Percentiles rank a stretch among this genome's conserved stretches.
Conservation (phyloP, 2,888 invertebrate genomes). For the Heliconius aoede region DNA sequence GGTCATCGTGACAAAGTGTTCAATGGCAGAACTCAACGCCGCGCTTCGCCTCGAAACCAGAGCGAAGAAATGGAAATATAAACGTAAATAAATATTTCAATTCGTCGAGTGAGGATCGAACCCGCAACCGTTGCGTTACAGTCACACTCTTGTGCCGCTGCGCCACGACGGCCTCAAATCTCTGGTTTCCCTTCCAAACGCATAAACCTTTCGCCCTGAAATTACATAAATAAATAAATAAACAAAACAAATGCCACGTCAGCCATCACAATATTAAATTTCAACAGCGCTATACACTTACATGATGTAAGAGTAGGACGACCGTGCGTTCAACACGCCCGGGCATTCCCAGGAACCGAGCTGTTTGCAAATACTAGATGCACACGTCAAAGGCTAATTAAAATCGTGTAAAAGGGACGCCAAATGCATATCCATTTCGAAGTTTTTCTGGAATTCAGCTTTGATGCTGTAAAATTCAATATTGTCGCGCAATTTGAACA, state of each 20-base stretch:
- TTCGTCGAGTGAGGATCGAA: too few species aligned
- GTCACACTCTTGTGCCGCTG: too few species aligned
- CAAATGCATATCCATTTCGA: conserved; percentile 27
- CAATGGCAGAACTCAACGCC: too few species aligned
- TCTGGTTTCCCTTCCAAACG: too few species aligned
- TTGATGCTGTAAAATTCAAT: conserved; percentile 38
- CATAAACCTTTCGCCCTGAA: too few species aligned
- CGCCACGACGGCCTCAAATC: too few species aligned
- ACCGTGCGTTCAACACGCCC: neutral
- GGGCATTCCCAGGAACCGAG: conserved; percentile 28
- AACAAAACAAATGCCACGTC: neutral
- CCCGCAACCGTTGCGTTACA: too few species aligned
- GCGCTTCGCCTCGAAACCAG: too few species aligned
- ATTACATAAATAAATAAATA: conserved; percentile 2
- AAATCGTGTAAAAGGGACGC: conserved; percentile 38
- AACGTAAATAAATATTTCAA: too few species aligned
- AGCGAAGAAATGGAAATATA: too few species aligned
- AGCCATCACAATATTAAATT: conserved; percentile 5
- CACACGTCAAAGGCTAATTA: conserved; percentile 36
- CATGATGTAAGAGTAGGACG: conserved; percentile 6
- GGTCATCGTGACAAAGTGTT: too few species aligned
- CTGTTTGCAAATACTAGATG: conserved; percentile 30
- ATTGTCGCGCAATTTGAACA: conserved; percentile 30
- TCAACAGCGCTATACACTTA: conserved; percentile 2
- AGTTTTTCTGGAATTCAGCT: conserved; percentile 39